Percentiles rank a stretch among this genome's conserved stretches.
These are phyloP conservation scores for Sebastes diploproa DNA, from an alignment of 2,797 vertebrate species.

Conservation along the genomic window DNA sequence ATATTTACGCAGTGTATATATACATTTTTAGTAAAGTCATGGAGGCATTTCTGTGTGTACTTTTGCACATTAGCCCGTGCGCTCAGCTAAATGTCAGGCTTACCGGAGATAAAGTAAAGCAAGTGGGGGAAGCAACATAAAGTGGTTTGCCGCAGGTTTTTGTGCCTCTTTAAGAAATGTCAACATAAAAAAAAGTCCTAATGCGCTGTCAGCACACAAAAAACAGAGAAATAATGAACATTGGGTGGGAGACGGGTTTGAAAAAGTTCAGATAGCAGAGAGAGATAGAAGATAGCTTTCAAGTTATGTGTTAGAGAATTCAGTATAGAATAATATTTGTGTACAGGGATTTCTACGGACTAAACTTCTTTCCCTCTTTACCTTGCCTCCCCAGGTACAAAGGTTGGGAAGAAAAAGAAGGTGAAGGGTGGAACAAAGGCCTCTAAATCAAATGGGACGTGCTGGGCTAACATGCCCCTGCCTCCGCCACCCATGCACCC, in stretches of 20 bases:
- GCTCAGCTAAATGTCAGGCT: slow-evolving; percentile 70
- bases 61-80: slow-evolving; percentile 36
- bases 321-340: neutral
- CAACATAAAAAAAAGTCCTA: slow-evolving; percentile 63
- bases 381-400: slow-evolving; percentile 84
- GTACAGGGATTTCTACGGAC: neutral
- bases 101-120: slow-evolving; percentile 60
- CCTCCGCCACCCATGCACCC: slow-evolving; percentile 93
- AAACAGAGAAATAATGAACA: slow-evolving; percentile 55
- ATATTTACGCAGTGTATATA: slow-evolving; percentile 65
- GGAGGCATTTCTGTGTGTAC: slow-evolving; percentile 42
- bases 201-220: slow-evolving; percentile 55
- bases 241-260: slow-evolving; percentile 27
- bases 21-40: slow-evolving; percentile 54
- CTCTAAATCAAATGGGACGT: slow-evolving; percentile 91
- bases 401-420: slow-evolving; percentile 98
- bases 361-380: slow-evolving; percentile 9
- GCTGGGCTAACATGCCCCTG: slow-evolving; percentile 92
- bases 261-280: slow-evolving; percentile 35
- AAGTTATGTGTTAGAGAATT: neutral
- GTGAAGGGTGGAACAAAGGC: slow-evolving; percentile 89
- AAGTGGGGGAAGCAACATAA: slow-evolving; percentile 38
- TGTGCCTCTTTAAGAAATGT: slow-evolving; percentile 67
- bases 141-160: slow-evolving; percentile 52
- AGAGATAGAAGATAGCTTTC: slow-evolving; percentile 42